These are phyloP conservation scores for Rhinopomastus cyanomelas DNA, from an alignment of 2,113 vertebrate genomes.

Conservation along the genomic window DNA sequence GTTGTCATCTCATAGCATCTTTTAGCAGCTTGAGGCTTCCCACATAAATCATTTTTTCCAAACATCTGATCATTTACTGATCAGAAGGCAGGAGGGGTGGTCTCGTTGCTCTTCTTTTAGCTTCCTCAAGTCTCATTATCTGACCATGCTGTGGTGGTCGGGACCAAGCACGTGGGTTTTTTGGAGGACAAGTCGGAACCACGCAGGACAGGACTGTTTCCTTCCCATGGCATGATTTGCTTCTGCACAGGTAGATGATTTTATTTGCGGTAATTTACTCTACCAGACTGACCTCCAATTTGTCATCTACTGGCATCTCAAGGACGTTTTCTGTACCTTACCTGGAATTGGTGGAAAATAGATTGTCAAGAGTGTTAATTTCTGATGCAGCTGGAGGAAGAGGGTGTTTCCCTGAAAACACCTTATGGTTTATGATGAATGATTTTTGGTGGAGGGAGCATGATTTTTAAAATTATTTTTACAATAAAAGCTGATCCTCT, in stretches of 20 bases:
- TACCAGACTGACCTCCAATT: not conserved
- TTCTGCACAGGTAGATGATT: not conserved
- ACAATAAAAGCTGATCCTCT: not conserved
- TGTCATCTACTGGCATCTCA: not conserved
- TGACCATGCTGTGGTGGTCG: not conserved
- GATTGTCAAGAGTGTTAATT: conserved; percentile 5
- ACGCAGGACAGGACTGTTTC: not conserved
- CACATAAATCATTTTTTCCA: conserved; percentile 47
- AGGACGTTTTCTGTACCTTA: not conserved
- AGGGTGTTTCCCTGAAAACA: not conserved
- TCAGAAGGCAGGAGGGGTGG: conserved; percentile 26
- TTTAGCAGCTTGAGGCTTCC: conserved; percentile 26
- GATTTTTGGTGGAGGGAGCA: not conserved
- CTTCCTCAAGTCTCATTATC: conserved; percentile 12
- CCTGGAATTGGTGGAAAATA: not conserved
- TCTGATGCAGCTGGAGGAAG: not conserved
- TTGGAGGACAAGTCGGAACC: not conserved
- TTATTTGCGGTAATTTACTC: not conserved
- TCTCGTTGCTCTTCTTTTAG: not conserved
- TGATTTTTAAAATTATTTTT: not conserved
- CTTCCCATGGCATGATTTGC: not conserved
- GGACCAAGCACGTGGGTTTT: not conserved
- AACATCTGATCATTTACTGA: conserved; percentile 15
- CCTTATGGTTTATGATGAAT: not conserved
- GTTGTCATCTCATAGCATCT: conserved; percentile 16